phyloP scores from a whole-genome alignment of 2,113 vertebrate genomes.

The mouse (Mus musculus) region DNA sequence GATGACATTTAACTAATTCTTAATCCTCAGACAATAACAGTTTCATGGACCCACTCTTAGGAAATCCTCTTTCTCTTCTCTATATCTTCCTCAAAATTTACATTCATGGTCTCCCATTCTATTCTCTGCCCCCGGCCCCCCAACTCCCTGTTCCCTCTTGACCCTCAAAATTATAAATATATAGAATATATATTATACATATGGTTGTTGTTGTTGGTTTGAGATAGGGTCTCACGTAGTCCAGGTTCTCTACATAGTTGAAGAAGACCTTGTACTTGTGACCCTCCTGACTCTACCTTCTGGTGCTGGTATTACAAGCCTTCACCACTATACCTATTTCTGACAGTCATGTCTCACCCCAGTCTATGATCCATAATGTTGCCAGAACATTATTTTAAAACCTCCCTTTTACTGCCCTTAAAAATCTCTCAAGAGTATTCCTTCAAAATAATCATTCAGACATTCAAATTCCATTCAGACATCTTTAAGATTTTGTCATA shows the following conservation, averaged over 20 bases:
- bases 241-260: background rate
- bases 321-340: background rate
- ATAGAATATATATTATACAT: too few relatives aligned
- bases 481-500: slow-evolving; percentile 25
- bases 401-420: background rate
- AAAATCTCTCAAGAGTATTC: background rate
- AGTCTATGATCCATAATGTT: background rate
- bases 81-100: background rate
- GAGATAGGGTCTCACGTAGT: background rate
- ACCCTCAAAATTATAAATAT: background rate
- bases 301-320: background rate
- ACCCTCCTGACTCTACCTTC: background rate
- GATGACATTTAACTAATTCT: background rate
- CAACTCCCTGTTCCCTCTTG: background rate
- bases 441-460: background rate
- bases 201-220: background rate
- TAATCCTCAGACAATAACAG: background rate
- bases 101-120: background rate
- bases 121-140: background rate
- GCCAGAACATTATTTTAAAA: background rate
- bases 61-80: background rate
- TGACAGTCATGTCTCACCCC: background rate
- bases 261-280: background rate
- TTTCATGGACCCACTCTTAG: background rate
- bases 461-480: slow-evolving; percentile 1